Conservation (phyloP, 2,888 invertebrate genomes). For the Acleris cristana region DNA sequence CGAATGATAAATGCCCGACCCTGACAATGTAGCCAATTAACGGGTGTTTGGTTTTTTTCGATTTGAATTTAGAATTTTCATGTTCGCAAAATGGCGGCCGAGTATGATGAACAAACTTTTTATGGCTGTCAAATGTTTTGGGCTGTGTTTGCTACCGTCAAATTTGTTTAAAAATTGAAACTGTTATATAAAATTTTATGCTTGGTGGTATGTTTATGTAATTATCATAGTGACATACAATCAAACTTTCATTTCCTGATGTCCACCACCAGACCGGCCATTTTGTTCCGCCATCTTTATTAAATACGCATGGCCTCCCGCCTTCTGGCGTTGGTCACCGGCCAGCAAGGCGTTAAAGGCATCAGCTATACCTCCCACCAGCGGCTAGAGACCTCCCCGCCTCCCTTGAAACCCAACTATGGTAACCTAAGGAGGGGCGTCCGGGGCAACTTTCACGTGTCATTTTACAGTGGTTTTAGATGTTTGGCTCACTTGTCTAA, state of each 20-base stretch:
- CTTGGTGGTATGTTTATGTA: background rate
- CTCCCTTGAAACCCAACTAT: conserved; percentile 45
- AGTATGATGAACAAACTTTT: too few relatives aligned
- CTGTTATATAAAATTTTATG: background rate
- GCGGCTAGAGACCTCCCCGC: conserved; percentile 58
- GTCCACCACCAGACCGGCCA: conserved; percentile 63
- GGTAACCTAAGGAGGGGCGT: conserved; percentile 48
- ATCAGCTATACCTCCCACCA: conserved; percentile 76
- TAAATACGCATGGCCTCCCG: conserved; percentile 80
- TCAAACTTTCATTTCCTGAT: conserved; percentile 50
- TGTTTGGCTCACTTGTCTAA: conserved; percentile 83
- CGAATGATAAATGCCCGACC: conserved; percentile 60
- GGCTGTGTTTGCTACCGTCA: too few relatives aligned
- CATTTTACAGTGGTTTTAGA: conserved; percentile 61
- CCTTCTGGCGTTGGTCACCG: conserved; percentile 80
- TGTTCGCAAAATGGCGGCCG: background rate
- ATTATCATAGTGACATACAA: background rate
- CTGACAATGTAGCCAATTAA: conserved; percentile 1
- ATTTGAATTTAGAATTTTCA: conserved; percentile 7
- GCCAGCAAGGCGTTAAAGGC: conserved; percentile 83
- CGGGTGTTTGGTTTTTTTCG: background rate
- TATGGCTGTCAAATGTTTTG: too few relatives aligned
- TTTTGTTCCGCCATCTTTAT: conserved; percentile 78
- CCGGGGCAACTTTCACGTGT: conserved; percentile 57
- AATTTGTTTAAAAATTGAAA: too few relatives aligned